Percentiles rank a stretch among this genome's conserved stretches.
These are phyloP conservation scores for Ficedula albicollis DNA, from an alignment of 2,797 vertebrate species.

Conservation along the genomic window DNA sequence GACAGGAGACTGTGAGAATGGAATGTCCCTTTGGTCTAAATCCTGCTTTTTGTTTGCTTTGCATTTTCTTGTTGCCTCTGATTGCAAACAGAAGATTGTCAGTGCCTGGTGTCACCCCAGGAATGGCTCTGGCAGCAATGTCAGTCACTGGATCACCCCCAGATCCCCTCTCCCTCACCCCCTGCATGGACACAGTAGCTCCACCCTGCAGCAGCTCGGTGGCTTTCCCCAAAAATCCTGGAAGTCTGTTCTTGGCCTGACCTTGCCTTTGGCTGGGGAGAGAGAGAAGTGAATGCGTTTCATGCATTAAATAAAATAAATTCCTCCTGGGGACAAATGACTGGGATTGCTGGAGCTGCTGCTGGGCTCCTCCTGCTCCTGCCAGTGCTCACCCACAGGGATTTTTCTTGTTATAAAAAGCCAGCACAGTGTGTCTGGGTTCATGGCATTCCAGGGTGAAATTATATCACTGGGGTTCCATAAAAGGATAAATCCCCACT, in stretches of 20 bases:
- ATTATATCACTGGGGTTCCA: background rate
- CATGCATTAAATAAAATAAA: background rate
- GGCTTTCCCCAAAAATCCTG: background rate
- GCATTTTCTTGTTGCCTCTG: background rate
- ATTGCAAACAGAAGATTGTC: background rate
- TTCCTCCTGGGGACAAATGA: background rate
- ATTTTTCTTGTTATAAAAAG: background rate
- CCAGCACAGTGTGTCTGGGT: background rate
- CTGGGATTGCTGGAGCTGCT: background rate
- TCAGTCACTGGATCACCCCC: background rate
- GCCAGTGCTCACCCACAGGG: background rate
- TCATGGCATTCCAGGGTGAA: background rate
- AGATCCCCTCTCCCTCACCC: background rate
- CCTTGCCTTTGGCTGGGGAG: background rate
- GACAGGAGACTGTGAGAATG: fast-evolving
- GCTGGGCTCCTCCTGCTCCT: background rate
- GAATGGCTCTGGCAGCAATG: background rate
- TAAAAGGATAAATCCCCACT: background rate
- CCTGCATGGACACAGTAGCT: background rate
- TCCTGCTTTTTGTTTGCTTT: background rate
- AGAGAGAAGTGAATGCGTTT: background rate
- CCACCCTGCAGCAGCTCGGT: background rate
- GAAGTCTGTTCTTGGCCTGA: background rate
- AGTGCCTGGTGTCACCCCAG: background rate
- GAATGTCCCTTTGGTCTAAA: background rate